Percentiles rank a stretch among this genome's conserved stretches.
These are phyloP conservation scores for Pongo abelii DNA, from an alignment of 2,113 vertebrate genomes.

Conservation along the genomic window DNA sequence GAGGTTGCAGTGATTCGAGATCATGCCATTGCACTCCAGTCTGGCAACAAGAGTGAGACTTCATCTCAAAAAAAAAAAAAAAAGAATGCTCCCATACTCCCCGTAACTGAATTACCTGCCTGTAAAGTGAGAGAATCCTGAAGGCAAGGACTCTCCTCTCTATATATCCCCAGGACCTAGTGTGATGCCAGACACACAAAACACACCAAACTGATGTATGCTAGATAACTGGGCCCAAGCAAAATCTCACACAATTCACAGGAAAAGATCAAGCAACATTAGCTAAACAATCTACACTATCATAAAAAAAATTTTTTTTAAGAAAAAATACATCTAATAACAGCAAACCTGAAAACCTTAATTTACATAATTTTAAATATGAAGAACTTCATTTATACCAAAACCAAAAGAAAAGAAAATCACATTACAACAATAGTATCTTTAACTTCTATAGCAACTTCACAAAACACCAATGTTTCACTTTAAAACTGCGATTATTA, in stretches of 20 bases:
- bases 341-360: neutral
- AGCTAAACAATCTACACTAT: neutral
- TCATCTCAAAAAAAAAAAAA: too few species aligned
- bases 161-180: neutral
- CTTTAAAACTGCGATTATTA: neutral
- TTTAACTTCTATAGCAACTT: neutral
- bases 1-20: too few species aligned
- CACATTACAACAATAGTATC: neutral
- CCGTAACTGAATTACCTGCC: neutral
- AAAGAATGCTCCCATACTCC: neutral
- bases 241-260: neutral
- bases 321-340: neutral
- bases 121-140: neutral
- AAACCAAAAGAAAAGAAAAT: conserved; percentile 32
- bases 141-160: neutral
- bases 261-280: neutral
- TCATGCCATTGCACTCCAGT: too few species aligned
- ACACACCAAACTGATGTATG: too few species aligned
- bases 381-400: neutral
- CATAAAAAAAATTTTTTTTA: neutral
- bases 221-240: too few species aligned
- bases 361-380: neutral
- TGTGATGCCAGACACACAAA: neutral
- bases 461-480: neutral
- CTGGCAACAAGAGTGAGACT: too few species aligned